Base-by-base conservation (phyloP, 2,797 vertebrate genomes). In the Selene dorsalis region DNA sequence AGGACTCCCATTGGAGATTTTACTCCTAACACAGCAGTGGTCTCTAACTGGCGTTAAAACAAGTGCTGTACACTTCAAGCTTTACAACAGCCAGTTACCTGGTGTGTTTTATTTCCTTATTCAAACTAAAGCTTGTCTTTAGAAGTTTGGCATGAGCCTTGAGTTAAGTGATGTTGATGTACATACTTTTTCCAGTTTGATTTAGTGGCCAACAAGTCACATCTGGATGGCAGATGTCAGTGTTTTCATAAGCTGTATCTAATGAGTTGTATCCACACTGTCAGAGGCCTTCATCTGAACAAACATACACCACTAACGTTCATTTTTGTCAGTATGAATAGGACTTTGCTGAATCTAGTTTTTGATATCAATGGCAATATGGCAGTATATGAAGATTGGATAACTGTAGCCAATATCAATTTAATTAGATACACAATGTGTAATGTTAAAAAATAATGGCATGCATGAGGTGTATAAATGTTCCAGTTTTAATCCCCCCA, bases 1-100 rank as follows among this genome's bases (percentile, higher is more conserved):
- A 26, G 73, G 80, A 84, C 86, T 87, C 80, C 80, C 79, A 63
- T 63, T 48, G 48, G 78, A 87, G 80, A 57, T 30, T 64, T 62
- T 20, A 71, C 64, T 60, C 57, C 45, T 48, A 76, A 69, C 69
- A 8, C 87, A 84, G 84, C 80, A 70, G 84, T 32, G 58, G 67
- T 74, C 75, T 82, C 81, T 47, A 75, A 79, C 59, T 55, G 76
- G 45, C 47, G 77, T 67, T 60, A 56, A 80, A 86, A 82, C 75
- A 16, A 75, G 63, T 43, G 69, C 52, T 53, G 62, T 6, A 68
- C 68, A 73, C 53, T 67, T 82, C 28, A 39, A 66, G 55, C 43
- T 61, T 30, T 30, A 71, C n/a, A 7, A 74, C 53, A 80, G 63
- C 24, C 38, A 32, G 18, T 68, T 75, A 61, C 18, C 74, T 47